A percentile compares a stretch with the other conserved stretches of the same genome.
phyloP scores from a whole-genome alignment of 2,113 vertebrate genomes.

The Actenoides hombroni region DNA sequence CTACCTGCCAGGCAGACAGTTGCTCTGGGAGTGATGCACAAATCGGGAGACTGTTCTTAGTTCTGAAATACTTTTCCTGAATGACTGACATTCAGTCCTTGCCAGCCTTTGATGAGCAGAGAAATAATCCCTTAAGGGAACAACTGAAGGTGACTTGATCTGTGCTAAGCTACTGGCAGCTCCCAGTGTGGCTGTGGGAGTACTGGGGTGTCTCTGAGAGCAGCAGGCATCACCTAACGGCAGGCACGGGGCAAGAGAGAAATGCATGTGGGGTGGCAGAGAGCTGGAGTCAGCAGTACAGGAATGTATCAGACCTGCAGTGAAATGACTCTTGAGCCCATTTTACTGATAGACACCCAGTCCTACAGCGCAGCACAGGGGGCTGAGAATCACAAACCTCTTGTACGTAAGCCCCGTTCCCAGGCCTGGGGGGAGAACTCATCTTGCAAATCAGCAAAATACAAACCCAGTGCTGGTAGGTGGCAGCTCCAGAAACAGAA shows the following conservation, averaged over 20 bases:
- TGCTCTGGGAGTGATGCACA: background rate
- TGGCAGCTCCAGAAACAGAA: background rate
- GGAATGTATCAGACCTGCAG: background rate
- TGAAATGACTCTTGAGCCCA: background rate
- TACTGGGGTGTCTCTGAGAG: background rate
- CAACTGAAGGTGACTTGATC: background rate
- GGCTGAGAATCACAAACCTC: background rate
- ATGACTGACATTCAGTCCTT: background rate
- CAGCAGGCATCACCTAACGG: background rate
- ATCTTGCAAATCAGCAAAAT: background rate
- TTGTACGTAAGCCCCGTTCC: background rate
- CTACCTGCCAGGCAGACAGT: background rate
- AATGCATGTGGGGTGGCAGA: rapidly evolving
- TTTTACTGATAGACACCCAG: background rate
- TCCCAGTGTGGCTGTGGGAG: rapidly evolving
- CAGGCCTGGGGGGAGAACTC: background rate
- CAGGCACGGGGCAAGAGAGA: rapidly evolving
- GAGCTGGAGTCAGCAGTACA: background rate
- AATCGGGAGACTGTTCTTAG: background rate
- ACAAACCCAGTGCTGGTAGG: background rate
- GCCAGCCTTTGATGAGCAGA: background rate
- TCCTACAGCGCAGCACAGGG: rapidly evolving
- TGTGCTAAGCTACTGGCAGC: background rate
- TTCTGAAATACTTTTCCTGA: background rate
- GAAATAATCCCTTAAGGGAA: background rate